Conservation (phyloP, 2,113 vertebrate species). For the Eira barbara region DNA sequence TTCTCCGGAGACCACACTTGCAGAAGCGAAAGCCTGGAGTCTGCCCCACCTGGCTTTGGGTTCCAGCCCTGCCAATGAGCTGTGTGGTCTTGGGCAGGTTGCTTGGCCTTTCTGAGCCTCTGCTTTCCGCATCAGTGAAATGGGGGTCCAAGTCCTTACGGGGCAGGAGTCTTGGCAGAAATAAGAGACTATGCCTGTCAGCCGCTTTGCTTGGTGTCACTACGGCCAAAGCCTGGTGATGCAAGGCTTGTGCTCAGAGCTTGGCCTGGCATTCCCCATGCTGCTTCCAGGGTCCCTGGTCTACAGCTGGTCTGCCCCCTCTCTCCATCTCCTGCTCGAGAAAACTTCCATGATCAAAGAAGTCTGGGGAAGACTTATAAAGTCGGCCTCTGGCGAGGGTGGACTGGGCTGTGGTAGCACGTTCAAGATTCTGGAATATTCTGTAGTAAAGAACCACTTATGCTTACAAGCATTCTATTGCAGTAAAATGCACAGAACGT, state of each 20-base stretch:
- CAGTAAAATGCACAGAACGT: not conserved
- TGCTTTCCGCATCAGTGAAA: not conserved
- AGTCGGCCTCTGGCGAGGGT: not conserved
- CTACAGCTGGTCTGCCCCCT: too few relatives aligned
- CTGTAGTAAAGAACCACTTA: not conserved
- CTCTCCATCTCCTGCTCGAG: not conserved
- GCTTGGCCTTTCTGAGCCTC: not conserved
- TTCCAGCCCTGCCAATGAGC: not conserved
- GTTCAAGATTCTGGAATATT: not conserved
- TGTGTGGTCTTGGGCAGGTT: not conserved
- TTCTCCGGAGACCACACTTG: not conserved
- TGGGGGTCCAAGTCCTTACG: not conserved
- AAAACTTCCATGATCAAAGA: not conserved
- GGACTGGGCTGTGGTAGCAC: not conserved
- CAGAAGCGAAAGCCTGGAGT: not conserved
- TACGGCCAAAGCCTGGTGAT: accelerated
- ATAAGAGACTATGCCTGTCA: not conserved
- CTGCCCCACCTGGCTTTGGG: not conserved
- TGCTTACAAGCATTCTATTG: too few relatives aligned
- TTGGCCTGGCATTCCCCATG: not conserved
- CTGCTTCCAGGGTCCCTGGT: accelerated
- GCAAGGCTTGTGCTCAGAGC: not conserved
- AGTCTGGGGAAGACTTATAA: too few relatives aligned
- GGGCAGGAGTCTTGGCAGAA: not conserved
- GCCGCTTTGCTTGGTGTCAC: not conserved